These are phyloP conservation scores for Calephelis virginiensis DNA, from an alignment of 1,140 invertebrate species.

Conservation along the genomic window DNA sequence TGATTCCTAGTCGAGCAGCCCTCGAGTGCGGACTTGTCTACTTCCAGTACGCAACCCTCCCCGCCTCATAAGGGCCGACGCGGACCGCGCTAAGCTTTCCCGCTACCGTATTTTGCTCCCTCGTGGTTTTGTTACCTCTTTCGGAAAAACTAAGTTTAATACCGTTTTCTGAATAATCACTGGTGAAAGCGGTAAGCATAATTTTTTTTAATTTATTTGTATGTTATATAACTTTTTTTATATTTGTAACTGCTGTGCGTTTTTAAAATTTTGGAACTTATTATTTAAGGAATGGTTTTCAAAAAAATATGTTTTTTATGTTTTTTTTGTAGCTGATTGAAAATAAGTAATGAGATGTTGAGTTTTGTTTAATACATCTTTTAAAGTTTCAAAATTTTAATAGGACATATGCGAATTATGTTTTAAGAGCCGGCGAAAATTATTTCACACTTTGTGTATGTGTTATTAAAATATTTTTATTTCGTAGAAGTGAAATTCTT, in stretches of 20 bases:
- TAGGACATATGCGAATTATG: too few relatives aligned
- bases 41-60: conserved; percentile 24
- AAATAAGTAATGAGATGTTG: too few relatives aligned
- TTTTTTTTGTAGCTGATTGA: too few relatives aligned
- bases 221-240: conserved; percentile 49
- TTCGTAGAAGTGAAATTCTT: too few relatives aligned
- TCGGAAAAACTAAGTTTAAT: conserved; percentile 37
- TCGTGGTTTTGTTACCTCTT: conserved; percentile 8
- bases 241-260: conserved; percentile 16
- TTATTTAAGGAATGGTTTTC: too few relatives aligned
- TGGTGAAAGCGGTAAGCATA: conserved; percentile 52
- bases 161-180: conserved; percentile 32
- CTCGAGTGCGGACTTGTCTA: conserved; percentile 48
- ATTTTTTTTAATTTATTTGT: conserved; percentile 27
- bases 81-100: conserved; percentile 25
- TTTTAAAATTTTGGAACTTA: conserved; percentile 1
- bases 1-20: conserved; percentile 54
- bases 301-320: too few relatives aligned
- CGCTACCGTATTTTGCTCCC: conserved; percentile 25
- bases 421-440: too few relatives aligned
- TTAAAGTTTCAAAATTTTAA: too few relatives aligned
- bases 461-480: too few relatives aligned
- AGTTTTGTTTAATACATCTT: conserved; percentile 1
- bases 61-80: conserved; percentile 28
- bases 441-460: too few relatives aligned